A percentile compares a stretch with the other conserved stretches of the same genome.
Evolutionary conservation across 2,797 vertebrate genomes (phyloP).

Genomic region (Hapalemur alaotrensis): DNA sequence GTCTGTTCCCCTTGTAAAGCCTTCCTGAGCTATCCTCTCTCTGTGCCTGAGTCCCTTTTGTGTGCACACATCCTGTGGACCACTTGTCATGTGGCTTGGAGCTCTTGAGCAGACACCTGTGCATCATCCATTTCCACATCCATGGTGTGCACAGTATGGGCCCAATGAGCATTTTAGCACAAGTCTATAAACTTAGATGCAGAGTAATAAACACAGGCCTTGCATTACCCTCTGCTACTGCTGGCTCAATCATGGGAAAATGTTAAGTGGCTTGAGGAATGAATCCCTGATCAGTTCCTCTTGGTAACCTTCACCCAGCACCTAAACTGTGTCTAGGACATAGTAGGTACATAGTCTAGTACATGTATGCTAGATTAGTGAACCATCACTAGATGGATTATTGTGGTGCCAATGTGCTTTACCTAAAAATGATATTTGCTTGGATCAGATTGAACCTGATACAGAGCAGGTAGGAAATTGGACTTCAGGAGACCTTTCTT

Average conservation of each 20-base stretch:
- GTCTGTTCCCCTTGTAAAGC: neutral
- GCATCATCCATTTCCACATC: neutral
- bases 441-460: neutral
- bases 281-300: neutral
- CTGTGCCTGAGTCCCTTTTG: neutral
- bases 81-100: neutral
- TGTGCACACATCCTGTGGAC: neutral
- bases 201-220: neutral
- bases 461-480: neutral
- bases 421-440: slow-evolving; percentile 6
- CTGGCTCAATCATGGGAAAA: neutral
- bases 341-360: neutral
- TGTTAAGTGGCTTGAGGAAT: neutral
- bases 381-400: neutral
- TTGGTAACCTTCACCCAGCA: neutral
- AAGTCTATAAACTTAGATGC: neutral
- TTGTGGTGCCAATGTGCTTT: neutral
- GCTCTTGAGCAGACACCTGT: neutral
- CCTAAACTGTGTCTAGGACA: neutral
- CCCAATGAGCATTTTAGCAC: neutral
- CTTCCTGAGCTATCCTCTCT: neutral
- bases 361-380: neutral
- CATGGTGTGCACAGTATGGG: neutral
- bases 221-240: neutral
- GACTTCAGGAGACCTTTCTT: neutral